These are phyloP conservation scores for Heliornis fulica DNA, from an alignment of 2,113 vertebrate genomes.

Conservation along the genomic window DNA sequence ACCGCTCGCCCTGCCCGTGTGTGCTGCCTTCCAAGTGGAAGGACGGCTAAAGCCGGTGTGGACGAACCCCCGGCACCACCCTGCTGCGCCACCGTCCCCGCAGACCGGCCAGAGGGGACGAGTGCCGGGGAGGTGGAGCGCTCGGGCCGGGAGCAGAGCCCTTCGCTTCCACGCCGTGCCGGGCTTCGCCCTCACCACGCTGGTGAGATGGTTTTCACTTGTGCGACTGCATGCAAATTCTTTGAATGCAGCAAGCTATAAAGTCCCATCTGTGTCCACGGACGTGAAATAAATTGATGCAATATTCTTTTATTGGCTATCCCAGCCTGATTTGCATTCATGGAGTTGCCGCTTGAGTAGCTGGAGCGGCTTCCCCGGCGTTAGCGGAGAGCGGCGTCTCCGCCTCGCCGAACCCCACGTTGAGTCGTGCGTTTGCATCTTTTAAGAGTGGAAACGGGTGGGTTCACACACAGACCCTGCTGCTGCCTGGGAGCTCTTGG, in stretches of 20 bases:
- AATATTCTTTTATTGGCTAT: slow-evolving; percentile 42
- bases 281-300: slow-evolving; percentile 19
- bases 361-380: not conserved
- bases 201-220: not conserved
- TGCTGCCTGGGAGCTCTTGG: not conserved
- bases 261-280: slow-evolving; percentile 22
- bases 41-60: not conserved
- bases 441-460: not conserved
- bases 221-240: slow-evolving; percentile 2
- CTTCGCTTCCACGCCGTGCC: not conserved
- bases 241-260: not conserved
- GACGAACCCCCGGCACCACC: not conserved
- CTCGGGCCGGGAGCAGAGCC: not conserved
- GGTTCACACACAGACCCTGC: not conserved
- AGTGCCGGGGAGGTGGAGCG: not conserved
- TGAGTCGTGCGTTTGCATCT: rapidly evolving
- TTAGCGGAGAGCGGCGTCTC: not conserved
- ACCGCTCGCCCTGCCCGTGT: not conserved
- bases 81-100: not conserved
- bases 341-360: slow-evolving; percentile 6
- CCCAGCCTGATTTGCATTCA: slow-evolving; percentile 42
- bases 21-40: rapidly evolving
- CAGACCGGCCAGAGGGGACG: not conserved
- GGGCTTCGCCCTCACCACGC: rapidly evolving
- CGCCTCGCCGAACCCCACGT: not conserved